Percentiles rank a stretch among this genome's conserved stretches.
Conservation (phyloP, 2,888 invertebrate genomes). For the Drosophila falleni region DNA sequence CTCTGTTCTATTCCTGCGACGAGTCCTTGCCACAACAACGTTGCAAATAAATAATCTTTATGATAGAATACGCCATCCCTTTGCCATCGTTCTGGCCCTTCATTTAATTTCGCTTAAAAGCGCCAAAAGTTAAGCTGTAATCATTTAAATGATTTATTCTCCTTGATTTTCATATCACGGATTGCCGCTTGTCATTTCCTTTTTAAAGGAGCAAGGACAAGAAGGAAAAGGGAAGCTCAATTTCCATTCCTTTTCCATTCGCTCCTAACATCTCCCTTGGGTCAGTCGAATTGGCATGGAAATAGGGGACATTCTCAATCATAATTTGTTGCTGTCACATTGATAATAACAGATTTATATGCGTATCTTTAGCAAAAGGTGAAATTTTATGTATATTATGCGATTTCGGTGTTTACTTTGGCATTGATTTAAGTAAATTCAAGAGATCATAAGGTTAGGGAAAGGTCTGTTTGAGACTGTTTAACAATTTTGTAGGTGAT, state of each 20-base stretch:
- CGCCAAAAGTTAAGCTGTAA: slow-evolving; percentile 82
- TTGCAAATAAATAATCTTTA: slow-evolving; percentile 80
- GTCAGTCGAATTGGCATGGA: slow-evolving; percentile 24
- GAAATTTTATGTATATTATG: slow-evolving; percentile 52
- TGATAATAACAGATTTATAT: slow-evolving; percentile 80
- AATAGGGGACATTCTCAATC: slow-evolving; percentile 72
- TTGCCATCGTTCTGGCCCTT: slow-evolving; percentile 48
- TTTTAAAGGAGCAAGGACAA: not conserved
- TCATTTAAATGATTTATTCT: slow-evolving; percentile 81
- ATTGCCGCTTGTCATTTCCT: slow-evolving; percentile 60
- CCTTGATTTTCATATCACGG: slow-evolving; percentile 79
- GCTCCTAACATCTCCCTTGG: slow-evolving; percentile 29
- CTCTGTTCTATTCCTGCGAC: slow-evolving; percentile 46
- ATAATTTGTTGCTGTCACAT: slow-evolving; percentile 82
- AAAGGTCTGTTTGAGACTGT: not conserved
- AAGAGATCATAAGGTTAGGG: slow-evolving; percentile 7
- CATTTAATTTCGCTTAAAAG: slow-evolving; percentile 82
- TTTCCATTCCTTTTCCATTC: slow-evolving; percentile 22
- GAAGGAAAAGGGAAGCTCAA: not conserved
- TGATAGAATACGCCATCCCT: slow-evolving; percentile 59
- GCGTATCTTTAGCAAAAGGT: slow-evolving; percentile 66
- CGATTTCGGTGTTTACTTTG: slow-evolving; percentile 10
- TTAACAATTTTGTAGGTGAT: not conserved
- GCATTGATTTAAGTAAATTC: slow-evolving; percentile 14
- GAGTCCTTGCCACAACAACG: slow-evolving; percentile 37